Percentiles rank a stretch among this genome's conserved stretches.
Evolutionary conservation across 2,888 invertebrate genomes (phyloP).

Genomic region (Geophilus truncorum): DNA sequence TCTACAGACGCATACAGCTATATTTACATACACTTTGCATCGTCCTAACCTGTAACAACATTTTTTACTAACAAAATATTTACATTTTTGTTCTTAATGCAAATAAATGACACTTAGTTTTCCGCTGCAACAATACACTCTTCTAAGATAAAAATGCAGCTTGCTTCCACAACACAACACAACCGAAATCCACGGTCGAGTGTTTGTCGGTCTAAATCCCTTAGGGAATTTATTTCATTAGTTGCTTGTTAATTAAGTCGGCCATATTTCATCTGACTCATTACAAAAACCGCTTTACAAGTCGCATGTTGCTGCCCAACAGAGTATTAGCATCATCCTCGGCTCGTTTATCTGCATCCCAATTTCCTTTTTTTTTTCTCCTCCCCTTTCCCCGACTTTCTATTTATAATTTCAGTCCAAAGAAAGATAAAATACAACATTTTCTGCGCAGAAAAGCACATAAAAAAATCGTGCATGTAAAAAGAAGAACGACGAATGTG

Average conservation of each 20-base stretch:
- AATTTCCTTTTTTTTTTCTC: not conserved
- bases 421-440: not conserved
- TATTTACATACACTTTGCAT: too few relatives aligned
- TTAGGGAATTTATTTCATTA: slow-evolving; percentile 32
- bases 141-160: not conserved
- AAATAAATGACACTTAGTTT: too few relatives aligned
- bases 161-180: not conserved
- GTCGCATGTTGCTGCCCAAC: slow-evolving; percentile 6
- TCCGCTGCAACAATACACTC: too few relatives aligned
- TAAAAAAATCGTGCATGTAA: not conserved
- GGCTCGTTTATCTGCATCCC: not conserved
- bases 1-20: too few relatives aligned
- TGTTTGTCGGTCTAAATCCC: slow-evolving; percentile 29
- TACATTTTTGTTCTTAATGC: too few relatives aligned
- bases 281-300: slow-evolving; percentile 13
- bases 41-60: too few relatives aligned
- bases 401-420: too few relatives aligned
- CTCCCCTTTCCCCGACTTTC: not conserved
- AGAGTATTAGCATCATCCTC: slow-evolving; percentile 11
- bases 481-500: not conserved
- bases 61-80: too few relatives aligned
- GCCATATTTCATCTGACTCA: slow-evolving; percentile 33
- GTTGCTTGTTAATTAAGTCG: slow-evolving; percentile 35
- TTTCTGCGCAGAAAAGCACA: not conserved
- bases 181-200: not conserved